A percentile compares a stretch with the other conserved stretches of the same genome.
These are phyloP conservation scores for Saimiri boliviensis DNA, from an alignment of 2,113 vertebrate species.

Conservation along the genomic window DNA sequence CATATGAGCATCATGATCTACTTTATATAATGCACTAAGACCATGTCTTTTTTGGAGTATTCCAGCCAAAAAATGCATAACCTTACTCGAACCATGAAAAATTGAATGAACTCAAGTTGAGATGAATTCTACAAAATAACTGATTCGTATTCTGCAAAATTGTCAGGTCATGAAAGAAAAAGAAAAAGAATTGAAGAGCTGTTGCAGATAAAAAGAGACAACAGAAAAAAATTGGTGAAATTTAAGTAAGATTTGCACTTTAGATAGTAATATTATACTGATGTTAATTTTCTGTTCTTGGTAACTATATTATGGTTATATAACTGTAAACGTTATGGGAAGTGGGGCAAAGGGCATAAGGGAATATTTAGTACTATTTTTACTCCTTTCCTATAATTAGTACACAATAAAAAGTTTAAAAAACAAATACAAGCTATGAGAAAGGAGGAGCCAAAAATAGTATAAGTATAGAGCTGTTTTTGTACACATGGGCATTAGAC, in stretches of 20 bases:
- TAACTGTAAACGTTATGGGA: neutral
- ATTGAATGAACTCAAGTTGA: neutral
- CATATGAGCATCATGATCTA: neutral
- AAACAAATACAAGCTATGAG: neutral
- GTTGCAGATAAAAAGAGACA: neutral
- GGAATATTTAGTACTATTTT: neutral
- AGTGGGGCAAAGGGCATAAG: neutral
- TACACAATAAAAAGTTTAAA: neutral
- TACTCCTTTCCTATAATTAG: neutral
- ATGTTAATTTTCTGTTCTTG: neutral
- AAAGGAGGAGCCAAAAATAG: neutral
- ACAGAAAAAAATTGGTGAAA: neutral
- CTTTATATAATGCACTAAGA: neutral
- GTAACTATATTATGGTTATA: neutral
- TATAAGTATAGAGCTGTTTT: neutral
- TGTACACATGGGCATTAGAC: neutral
- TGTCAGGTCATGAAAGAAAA: neutral
- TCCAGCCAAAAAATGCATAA: neutral
- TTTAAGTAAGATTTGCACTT: neutral
- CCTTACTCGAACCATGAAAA: neutral
- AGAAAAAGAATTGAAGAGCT: neutral
- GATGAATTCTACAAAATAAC: neutral
- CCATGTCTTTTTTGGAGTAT: neutral
- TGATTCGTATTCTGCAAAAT: neutral
- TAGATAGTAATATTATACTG: neutral